These are phyloP conservation scores for Parasteatoda tepidariorum DNA, from an alignment of 1,140 invertebrate species.

Conservation along the genomic window DNA sequence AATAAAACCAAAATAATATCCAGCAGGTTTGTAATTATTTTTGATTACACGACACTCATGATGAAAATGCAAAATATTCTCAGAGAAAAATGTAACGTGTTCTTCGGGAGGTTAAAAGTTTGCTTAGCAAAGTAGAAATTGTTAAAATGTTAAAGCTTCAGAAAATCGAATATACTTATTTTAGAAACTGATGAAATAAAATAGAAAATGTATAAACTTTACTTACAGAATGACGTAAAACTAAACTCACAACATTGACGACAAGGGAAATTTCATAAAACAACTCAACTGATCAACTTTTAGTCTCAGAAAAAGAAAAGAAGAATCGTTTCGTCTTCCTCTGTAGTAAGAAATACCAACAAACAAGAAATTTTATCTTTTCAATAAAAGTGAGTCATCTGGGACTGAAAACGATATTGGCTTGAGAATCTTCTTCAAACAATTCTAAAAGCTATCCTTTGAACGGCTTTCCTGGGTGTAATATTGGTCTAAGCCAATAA, in stretches of 20 bases:
- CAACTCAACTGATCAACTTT: conserved; percentile 31
- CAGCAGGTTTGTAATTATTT: too few relatives aligned
- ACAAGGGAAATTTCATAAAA: conserved; percentile 5
- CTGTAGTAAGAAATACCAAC: neutral
- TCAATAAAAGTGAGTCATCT: conserved; percentile 9
- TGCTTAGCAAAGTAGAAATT: too few relatives aligned
- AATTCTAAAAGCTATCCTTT: conserved; percentile 17
- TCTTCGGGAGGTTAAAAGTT: too few relatives aligned
- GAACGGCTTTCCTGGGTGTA: conserved; percentile 34
- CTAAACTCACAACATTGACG: neutral
- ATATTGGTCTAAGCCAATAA: conserved; percentile 31
- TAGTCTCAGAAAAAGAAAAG: conserved; percentile 6
- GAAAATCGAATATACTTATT: too few relatives aligned
- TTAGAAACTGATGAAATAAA: too few relatives aligned
- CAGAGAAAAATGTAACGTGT: too few relatives aligned
- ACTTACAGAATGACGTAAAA: neutral
- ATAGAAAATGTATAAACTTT: neutral
- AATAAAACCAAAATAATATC: too few relatives aligned
- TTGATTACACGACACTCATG: too few relatives aligned
- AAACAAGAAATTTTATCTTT: neutral
- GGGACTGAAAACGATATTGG: conserved; percentile 26
- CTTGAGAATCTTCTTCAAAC: neutral
- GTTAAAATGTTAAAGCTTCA: too few relatives aligned
- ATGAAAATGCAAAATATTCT: too few relatives aligned
- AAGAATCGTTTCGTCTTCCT: conserved; percentile 25